A percentile compares a stretch with the other conserved stretches of the same genome.
These are phyloP conservation scores for Pandemis cinnamomeana DNA, from an alignment of 2,888 invertebrate species.

Conservation along the genomic window DNA sequence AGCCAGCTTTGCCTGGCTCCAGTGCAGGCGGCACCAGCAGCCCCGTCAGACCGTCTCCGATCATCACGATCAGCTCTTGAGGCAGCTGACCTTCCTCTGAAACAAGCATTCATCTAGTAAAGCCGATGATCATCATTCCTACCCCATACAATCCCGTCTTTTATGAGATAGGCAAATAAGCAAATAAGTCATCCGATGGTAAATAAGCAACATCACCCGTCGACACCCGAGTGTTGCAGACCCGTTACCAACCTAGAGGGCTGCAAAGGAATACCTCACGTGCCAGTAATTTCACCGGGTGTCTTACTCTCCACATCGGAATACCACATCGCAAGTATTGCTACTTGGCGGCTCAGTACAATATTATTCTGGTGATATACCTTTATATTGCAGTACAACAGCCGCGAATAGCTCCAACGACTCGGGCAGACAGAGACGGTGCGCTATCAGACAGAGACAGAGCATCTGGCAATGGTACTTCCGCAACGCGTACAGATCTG, in stretches of 20 bases:
- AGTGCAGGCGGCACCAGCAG: slow-evolving; percentile 72
- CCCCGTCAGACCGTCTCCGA: slow-evolving; percentile 70
- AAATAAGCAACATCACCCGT: no score
- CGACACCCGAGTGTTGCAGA: no score
- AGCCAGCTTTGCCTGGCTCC: slow-evolving; percentile 74
- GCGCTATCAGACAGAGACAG: slow-evolving; percentile 71
- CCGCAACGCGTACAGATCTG: slow-evolving; percentile 74
- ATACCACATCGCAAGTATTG: no score
- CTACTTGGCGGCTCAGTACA: no score
- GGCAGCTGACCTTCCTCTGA: slow-evolving; percentile 77
- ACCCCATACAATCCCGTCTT: no score
- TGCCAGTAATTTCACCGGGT: no score
- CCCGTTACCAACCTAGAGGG: no score
- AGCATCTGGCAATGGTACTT: slow-evolving; percentile 67
- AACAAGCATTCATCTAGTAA: slow-evolving; percentile 42
- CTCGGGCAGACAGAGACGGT: slow-evolving; percentile 68
- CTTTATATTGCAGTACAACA: slow-evolving; percentile 75
- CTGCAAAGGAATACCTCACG: no score
- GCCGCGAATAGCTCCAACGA: slow-evolving; percentile 73
- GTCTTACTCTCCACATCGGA: no score
- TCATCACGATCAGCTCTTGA: slow-evolving; percentile 66
- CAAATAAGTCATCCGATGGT: no score
- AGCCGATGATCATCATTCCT: no score
- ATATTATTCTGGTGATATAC: slow-evolving; percentile 48
- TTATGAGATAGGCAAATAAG: no score